These are phyloP conservation scores for Sussaba pulchella DNA, from an alignment of 2,888 invertebrate genomes.

Conservation along the genomic window DNA sequence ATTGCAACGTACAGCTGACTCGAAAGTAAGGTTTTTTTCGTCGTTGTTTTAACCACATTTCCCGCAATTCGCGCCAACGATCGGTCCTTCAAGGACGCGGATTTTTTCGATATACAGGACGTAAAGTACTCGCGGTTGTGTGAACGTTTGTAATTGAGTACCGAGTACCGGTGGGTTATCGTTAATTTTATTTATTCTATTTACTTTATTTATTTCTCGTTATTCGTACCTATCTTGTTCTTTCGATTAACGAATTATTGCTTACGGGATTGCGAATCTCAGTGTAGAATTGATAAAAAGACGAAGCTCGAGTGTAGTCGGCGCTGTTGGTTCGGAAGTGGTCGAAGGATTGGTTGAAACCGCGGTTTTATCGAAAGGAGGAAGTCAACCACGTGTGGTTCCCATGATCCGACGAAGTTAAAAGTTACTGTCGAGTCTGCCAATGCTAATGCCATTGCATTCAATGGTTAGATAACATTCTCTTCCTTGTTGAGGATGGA, in stretches of 20 bases:
- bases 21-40: too few species aligned
- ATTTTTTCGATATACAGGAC: conserved; percentile 34
- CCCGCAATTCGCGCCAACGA: conserved; percentile 72
- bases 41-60: conserved; percentile 78
- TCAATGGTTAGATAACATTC: background rate
- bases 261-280: background rate
- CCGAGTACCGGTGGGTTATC: background rate
- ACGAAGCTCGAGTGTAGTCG: background rate
- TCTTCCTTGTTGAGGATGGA: conserved; percentile 1
- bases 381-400: conserved; percentile 70
- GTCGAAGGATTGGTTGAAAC: conserved; percentile 32
- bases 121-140: background rate
- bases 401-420: background rate
- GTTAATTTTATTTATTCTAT: background rate
- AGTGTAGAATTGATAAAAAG: background rate
- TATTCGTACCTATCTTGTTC: too few species aligned
- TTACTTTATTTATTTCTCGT: too few species aligned
- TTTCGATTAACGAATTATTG: conserved; percentile 13
- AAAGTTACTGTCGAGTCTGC: background rate
- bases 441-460: conserved; percentile 25
- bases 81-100: conserved; percentile 75
- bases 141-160: background rate
- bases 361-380: conserved; percentile 71
- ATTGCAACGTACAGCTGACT: conserved; percentile 75
- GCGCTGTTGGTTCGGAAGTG: conserved; percentile 32